Evolutionary conservation across 2,797 vertebrate genomes (phyloP).

Genomic region (Arctocebus calabarensis): DNA sequence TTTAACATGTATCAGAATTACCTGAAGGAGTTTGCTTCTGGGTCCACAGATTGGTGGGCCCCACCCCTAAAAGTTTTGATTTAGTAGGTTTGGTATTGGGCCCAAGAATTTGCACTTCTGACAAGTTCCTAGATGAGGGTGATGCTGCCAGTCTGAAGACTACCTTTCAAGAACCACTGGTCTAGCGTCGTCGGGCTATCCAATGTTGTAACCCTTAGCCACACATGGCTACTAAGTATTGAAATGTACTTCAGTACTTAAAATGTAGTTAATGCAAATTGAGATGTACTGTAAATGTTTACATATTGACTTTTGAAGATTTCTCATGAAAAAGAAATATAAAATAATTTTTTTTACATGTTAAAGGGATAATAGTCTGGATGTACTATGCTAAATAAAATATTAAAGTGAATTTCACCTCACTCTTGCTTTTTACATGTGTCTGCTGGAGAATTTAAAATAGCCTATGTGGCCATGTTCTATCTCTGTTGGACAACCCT

Average conservation of each 20-base stretch:
- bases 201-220: background rate
- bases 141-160: background rate
- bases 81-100: background rate
- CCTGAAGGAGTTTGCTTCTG: background rate
- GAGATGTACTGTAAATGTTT: background rate
- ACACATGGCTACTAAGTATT: background rate
- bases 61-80: background rate
- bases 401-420: constrained; percentile 33
- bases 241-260: constrained; percentile 16
- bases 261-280: background rate
- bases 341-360: constrained; percentile 29
- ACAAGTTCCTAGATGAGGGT: background rate
- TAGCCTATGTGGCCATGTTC: background rate
- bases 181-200: background rate
- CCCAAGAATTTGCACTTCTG: background rate
- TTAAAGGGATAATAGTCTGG: constrained; percentile 12
- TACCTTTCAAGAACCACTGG: background rate
- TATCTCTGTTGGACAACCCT: background rate
- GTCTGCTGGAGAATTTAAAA: constrained; percentile 32
- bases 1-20: background rate
- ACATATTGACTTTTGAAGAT: background rate
- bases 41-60: background rate
- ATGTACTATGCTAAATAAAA: constrained; percentile 31
- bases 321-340: background rate
- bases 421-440: constrained; percentile 46